phyloP scores from a whole-genome alignment of 2,888 invertebrate genomes.

The Chloroclystis v-ata region DNA sequence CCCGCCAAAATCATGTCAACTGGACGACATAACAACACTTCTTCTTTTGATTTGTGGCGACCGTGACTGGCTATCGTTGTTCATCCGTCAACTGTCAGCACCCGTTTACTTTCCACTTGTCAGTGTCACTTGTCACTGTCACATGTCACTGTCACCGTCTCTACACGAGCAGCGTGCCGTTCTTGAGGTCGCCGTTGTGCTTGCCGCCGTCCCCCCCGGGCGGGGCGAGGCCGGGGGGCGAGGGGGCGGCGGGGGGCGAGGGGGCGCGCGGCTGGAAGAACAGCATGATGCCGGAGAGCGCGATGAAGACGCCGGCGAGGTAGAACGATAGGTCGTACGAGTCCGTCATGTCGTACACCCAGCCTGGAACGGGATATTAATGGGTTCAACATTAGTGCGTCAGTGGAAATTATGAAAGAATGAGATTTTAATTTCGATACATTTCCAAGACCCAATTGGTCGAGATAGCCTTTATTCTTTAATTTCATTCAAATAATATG shows the following conservation, averaged over 20 bases:
- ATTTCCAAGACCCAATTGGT: no score
- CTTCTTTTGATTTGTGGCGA: no score
- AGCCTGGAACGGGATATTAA: slow-evolving; percentile 77
- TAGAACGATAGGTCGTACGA: slow-evolving; percentile 89
- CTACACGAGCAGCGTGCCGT: slow-evolving; percentile 24
- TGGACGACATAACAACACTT: no score
- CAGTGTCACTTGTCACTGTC: not conserved
- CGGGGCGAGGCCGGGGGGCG: not conserved
- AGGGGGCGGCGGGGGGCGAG: not conserved
- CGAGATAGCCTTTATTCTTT: no score
- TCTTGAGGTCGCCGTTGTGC: slow-evolving; percentile 17
- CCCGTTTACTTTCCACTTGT: not conserved
- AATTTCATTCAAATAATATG: no score
- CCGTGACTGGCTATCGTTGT: no score
- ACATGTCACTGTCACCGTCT: not conserved
- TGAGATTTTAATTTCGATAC: no score
- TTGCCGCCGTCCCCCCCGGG: not conserved
- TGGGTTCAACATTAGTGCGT: no score
- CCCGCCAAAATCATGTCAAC: no score
- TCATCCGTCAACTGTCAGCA: no score
- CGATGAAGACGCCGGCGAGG: slow-evolving; percentile 88
- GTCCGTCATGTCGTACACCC: slow-evolving; percentile 87
- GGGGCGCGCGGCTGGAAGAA: slow-evolving; percentile 42
- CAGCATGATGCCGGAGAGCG: slow-evolving; percentile 83
- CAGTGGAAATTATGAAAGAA: no score